These are phyloP conservation scores for Pseudotriccus pelzelni DNA, from an alignment of 2,797 vertebrate species.

Conservation along the genomic window DNA sequence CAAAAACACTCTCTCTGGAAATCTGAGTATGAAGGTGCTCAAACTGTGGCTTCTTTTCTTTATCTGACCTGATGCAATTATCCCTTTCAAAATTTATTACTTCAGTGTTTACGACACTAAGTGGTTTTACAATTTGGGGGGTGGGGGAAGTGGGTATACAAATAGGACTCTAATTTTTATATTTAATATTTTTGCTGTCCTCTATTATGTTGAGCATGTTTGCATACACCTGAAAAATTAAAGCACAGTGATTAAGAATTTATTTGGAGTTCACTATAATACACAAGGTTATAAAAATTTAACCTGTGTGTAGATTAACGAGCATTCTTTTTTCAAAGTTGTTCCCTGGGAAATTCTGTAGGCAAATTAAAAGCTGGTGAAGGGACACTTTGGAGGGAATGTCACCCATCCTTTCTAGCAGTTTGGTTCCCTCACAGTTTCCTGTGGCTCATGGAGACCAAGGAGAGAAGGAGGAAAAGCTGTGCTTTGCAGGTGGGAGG, in stretches of 20 bases:
- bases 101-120: background rate
- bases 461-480: slow-evolving; percentile 6
- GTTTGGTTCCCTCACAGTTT: background rate
- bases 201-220: background rate
- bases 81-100: background rate
- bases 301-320: background rate
- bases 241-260: background rate
- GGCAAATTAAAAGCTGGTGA: background rate
- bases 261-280: background rate
- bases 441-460: background rate
- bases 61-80: background rate
- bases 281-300: background rate
- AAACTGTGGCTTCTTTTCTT: background rate
- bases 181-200: background rate
- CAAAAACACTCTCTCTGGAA: background rate
- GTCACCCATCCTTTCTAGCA: background rate
- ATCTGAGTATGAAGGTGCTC: background rate
- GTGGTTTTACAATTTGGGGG: background rate
- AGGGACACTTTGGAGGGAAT: background rate
- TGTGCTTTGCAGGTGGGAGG: background rate
- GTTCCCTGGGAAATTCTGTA: background rate
- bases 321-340: background rate
- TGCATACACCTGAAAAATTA: background rate
- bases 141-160: background rate
- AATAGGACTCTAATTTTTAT: background rate